Evolutionary conservation across 2,888 invertebrate species (phyloP), one percentile per base, ranked within the genome.

Genomic region (Leistus spinibarbis): DNA sequence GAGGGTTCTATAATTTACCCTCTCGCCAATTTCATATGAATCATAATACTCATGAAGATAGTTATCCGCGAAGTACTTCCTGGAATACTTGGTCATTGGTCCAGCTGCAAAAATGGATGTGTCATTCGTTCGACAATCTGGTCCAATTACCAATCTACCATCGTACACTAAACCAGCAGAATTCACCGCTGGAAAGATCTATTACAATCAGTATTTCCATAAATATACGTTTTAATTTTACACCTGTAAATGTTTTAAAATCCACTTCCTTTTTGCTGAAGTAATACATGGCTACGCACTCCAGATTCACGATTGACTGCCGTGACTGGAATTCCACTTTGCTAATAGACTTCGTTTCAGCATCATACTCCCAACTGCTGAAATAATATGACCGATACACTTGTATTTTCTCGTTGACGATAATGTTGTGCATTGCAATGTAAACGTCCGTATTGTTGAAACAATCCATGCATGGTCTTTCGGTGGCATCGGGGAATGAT

Each of bases 21-120:
- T 87, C 71, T 88, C 86, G 1, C 93, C 93, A 62, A 92, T 88
- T 81, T 93, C 92, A 67, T 88, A 86, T 0, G 89, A 86, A 81
- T 88, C 88, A 80, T 87, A 91, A 80, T 89, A 85, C n/a, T 84
- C 82, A 77, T 92, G 92, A 13, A 86, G 81, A 76, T 84, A 84
- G 13, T 84, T 81, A 0, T 86, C 84, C 0, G 90, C 90, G 80
- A 88, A 87, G 79, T 90, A 87, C n/a, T 87, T 86, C 9, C 89
- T 85, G 0, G 91, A 89, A 81, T 92, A 92, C 76, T 89, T 88
- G 2, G 90, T 90, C 71, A 90, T 84, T 0, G 91, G 86, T 0
- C 93, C 93, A 1, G 91, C 92, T 0, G 89, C 92, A 80, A 86
- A 91, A 71, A 93, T 90, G 74, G 83, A 82, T 0, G 88, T 88